Conservation (phyloP, 2,113 vertebrate genomes). For the Epinephelus fuscoguttatus region DNA sequence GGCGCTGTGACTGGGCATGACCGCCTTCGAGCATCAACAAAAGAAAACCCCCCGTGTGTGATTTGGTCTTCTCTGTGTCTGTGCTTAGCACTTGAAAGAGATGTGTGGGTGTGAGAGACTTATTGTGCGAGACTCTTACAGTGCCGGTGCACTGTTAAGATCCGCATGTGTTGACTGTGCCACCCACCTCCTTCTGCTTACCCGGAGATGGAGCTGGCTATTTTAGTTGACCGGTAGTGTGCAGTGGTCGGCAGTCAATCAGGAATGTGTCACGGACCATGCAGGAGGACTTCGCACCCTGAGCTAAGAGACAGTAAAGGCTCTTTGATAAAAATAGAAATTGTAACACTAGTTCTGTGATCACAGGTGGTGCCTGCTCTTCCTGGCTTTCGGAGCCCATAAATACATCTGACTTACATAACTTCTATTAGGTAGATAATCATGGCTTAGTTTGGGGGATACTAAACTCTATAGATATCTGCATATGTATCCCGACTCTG, state of each 20-base stretch:
- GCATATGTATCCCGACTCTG: too few relatives aligned
- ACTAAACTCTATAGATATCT: too few relatives aligned
- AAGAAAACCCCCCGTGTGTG: conserved; percentile 31
- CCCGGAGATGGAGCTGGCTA: conserved; percentile 5
- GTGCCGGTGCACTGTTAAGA: conserved; percentile 15
- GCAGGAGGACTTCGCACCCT: background rate
- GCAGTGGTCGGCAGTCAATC: background rate
- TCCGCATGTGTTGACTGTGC: conserved; percentile 40
- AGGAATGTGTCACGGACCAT: background rate
- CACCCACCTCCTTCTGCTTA: conserved; percentile 60
- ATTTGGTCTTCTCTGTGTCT: conserved; percentile 38
- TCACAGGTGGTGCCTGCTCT: background rate
- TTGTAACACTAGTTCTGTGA: background rate
- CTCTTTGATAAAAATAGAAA: background rate
- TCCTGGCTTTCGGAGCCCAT: background rate
- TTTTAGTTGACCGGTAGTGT: background rate
- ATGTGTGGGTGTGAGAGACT: conserved; percentile 59
- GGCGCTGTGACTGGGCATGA: conserved; percentile 5
- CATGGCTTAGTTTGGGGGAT: background rate
- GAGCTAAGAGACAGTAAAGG: background rate
- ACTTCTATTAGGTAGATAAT: background rate
- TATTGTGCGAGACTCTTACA: conserved; percentile 52
- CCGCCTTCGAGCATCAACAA: conserved; percentile 54
- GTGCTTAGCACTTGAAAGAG: conserved; percentile 48
- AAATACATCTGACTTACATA: background rate